Base-by-base conservation (phyloP, 2,888 invertebrate genomes). In the Amphipoea lucens region DNA sequence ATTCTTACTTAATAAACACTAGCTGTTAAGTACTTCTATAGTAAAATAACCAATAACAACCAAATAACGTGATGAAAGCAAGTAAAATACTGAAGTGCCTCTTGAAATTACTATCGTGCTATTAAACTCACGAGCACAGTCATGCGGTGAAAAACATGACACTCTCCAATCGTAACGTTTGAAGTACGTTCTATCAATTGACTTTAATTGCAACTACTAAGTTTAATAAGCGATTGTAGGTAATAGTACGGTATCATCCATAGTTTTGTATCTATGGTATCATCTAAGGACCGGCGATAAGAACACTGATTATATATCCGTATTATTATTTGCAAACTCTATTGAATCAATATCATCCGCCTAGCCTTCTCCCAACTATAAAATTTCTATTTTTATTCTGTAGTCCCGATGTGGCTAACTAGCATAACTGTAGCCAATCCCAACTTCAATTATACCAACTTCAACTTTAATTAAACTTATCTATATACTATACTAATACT, bases 71-170 rank as follows among this genome's bases (percentile, higher is more conserved):
- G 17, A 36, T 45, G 6, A 54, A 23, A 57, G n/a, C 36, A 54
- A 66, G 0, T 45, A 45, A 42, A 42, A 54, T n/a, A n/a, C 36
- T 76, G 20, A 45, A 77, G 54, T 54, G n/a, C 14, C 60, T 78
- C 73, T 67, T 20, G 36, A 67, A 17, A 29, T 29, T 29, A 29
- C 17, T 40, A 40, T 17, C 9, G 6, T 48, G 20, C 11, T 4
- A 20, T 17, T n/a, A n/a, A 42, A 54, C 40, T 40, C 76, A 84
- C 45, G 77, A 36, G 74, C 4, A n/a, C 4, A 12, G 20, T 0
- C 81, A 74, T 81, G 81, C 71, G 76, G 83, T 84, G 65, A 81
- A 81, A 74, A 83, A 83, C 81, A 77, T 81, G 80, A 23, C 60
- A 68, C 71, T 76, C n/a, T 23, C 12, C 2, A 42, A 29, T 63